These are phyloP conservation scores for Xestobium rufovillosum DNA, from an alignment of 2,888 invertebrate species.

Conservation along the genomic window DNA sequence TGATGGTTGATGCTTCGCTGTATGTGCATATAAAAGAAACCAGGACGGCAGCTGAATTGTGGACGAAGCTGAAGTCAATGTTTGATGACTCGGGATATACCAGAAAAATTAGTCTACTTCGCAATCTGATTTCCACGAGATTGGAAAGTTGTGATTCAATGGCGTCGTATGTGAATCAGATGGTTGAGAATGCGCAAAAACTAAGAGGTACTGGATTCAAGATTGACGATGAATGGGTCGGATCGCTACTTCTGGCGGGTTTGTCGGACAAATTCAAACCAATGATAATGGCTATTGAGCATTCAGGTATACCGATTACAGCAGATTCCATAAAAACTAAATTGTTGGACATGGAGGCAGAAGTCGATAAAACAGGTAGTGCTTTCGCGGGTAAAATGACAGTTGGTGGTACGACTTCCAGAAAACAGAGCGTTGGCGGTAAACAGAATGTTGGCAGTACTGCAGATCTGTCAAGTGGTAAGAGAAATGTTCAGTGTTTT, in stretches of 20 bases:
- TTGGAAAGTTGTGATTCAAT: constrained; percentile 27
- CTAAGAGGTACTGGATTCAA: constrained; percentile 27
- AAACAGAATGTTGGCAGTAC: background rate
- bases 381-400: constrained; percentile 2
- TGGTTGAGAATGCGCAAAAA: constrained; percentile 26
- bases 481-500: constrained; percentile 4
- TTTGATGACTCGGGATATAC: constrained; percentile 28
- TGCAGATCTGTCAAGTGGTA: background rate
- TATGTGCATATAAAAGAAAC: constrained; percentile 25
- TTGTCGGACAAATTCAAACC: constrained; percentile 23
- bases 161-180: constrained; percentile 27
- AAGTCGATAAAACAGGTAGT: constrained; percentile 2
- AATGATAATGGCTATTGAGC: constrained; percentile 28
- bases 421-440: background rate
- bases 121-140: constrained; percentile 25
- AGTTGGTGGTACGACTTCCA: background rate
- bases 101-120: constrained; percentile 26
- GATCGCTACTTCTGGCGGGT: constrained; percentile 27
- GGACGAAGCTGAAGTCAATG: constrained; percentile 25
- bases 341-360: constrained; percentile 22
- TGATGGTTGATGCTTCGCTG: constrained; percentile 24
- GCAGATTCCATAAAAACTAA: constrained; percentile 29
- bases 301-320: constrained; percentile 24
- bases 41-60: constrained; percentile 22
- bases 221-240: constrained; percentile 28